Conservation (phyloP, 1,140 invertebrate species). For the Xylocopa sonorina region DNA sequence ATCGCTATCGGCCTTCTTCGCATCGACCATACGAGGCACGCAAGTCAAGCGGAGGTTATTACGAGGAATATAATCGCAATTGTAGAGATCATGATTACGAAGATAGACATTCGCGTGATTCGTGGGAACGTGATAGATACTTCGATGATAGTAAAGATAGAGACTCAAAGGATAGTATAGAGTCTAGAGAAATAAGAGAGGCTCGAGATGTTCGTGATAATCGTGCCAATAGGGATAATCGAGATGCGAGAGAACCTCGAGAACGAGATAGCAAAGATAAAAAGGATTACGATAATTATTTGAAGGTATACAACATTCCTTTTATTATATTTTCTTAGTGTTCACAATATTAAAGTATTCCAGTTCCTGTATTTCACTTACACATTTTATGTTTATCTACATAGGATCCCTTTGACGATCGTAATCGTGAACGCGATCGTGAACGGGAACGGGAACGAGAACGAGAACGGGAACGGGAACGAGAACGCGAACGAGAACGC, state of each 20-base stretch:
- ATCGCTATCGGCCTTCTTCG: slow-evolving; percentile 73
- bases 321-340: background rate
- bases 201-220: slow-evolving; percentile 67
- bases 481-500: slow-evolving; percentile 71
- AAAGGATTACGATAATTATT: slow-evolving; percentile 77
- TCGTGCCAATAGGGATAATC: slow-evolving; percentile 62
- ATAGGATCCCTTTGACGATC: slow-evolving; percentile 82
- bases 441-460: slow-evolving; percentile 76
- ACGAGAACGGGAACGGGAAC: slow-evolving; percentile 71
- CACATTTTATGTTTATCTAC: slow-evolving; percentile 55
- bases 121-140: slow-evolving; percentile 75
- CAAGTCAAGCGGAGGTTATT: slow-evolving; percentile 74
- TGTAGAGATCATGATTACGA: slow-evolving; percentile 79
- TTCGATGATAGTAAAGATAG: slow-evolving; percentile 76
- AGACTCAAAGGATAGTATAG: slow-evolving; percentile 60
- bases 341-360: too few relatives aligned
- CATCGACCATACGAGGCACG: slow-evolving; percentile 73
- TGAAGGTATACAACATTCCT: slow-evolving; percentile 67
- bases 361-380: too few relatives aligned
- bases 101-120: slow-evolving; percentile 75
- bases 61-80: slow-evolving; percentile 76
- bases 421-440: slow-evolving; percentile 60
- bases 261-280: slow-evolving; percentile 75
- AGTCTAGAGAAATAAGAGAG: slow-evolving; percentile 58
- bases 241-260: slow-evolving; percentile 65